phyloP scores from a whole-genome alignment of 2,797 vertebrate species.

The Melanotaenia nigrans region DNA sequence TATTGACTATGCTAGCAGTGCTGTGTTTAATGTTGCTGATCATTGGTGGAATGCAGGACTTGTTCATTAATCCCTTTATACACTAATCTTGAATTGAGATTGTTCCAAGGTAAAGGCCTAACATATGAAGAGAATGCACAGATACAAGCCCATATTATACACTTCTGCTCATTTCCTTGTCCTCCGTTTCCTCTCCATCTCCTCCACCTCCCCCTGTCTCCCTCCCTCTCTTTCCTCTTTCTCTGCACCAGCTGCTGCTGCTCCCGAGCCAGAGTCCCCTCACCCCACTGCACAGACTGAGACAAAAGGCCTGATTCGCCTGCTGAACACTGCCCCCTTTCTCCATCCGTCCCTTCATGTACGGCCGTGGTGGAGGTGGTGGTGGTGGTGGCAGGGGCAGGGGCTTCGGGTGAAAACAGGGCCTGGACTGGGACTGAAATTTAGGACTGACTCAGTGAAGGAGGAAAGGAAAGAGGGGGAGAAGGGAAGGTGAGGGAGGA shows the following conservation, averaged over 20 bases:
- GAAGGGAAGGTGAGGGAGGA: slow-evolving; percentile 50
- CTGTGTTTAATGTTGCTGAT: neutral
- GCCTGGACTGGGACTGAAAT: slow-evolving; percentile 73
- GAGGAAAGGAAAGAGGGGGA: slow-evolving; percentile 53
- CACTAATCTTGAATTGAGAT: neutral
- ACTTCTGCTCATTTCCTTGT: slow-evolving; percentile 55
- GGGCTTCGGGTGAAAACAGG: slow-evolving; percentile 68
- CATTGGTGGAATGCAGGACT: neutral
- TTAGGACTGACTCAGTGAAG: slow-evolving; percentile 76
- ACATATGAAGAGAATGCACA: slow-evolving; percentile 14
- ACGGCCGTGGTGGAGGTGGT: slow-evolving; percentile 51
- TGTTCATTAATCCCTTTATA: neutral
- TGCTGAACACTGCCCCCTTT: slow-evolving; percentile 84
- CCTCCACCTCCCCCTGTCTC: slow-evolving; percentile 55
- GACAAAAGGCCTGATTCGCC: slow-evolving; percentile 86
- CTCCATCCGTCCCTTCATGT: slow-evolving; percentile 71
- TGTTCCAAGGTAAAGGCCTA: slow-evolving; percentile 16
- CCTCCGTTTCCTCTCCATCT: slow-evolving; percentile 49
- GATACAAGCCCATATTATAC: slow-evolving; percentile 34
- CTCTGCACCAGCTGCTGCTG: slow-evolving; percentile 79
- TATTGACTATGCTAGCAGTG: neutral
- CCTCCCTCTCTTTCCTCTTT: slow-evolving; percentile 59
- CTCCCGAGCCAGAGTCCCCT: slow-evolving; percentile 76
- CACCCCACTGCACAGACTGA: slow-evolving; percentile 72
- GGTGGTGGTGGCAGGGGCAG: slow-evolving; percentile 34